A percentile compares a stretch with the other conserved stretches of the same genome.
phyloP scores from a whole-genome alignment of 2,113 vertebrate genomes.

The Vidua macroura region DNA sequence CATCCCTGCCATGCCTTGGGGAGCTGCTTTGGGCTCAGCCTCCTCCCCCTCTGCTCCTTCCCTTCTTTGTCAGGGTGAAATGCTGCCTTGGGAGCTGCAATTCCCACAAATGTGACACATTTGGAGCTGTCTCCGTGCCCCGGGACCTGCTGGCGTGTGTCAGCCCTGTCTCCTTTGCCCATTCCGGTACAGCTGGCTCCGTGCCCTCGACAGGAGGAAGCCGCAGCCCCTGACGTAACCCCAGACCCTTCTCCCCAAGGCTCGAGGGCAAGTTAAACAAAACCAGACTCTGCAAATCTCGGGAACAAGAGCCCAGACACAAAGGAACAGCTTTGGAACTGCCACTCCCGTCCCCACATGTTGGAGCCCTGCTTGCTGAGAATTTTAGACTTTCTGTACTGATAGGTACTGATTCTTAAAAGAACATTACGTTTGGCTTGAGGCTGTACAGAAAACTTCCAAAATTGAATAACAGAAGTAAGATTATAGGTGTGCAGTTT shows the following conservation, averaged over 20 bases:
- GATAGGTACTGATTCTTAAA: too few species aligned
- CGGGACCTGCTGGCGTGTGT: not conserved
- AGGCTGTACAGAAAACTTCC: too few species aligned
- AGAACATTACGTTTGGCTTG: too few species aligned
- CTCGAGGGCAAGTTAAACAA: not conserved
- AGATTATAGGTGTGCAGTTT: too few species aligned
- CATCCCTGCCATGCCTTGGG: rapidly evolving
- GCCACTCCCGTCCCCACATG: not conserved
- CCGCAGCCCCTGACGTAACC: not conserved
- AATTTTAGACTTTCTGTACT: too few species aligned
- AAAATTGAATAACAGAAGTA: too few species aligned
- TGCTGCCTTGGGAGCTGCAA: rapidly evolving
- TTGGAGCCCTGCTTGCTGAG: too few species aligned
- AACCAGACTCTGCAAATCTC: not conserved
- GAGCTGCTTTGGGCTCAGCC: not conserved
- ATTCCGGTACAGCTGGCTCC: rapidly evolving
- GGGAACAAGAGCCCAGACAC: not conserved
- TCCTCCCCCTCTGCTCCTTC: not conserved
- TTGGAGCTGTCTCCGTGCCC: not conserved
- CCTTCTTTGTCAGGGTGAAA: not conserved
- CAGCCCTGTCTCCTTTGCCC: not conserved
- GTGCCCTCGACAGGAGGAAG: not conserved
- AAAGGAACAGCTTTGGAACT: not conserved
- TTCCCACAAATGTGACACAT: rapidly evolving
- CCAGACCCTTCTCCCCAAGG: not conserved